phyloP scores from a whole-genome alignment of 2,888 invertebrate species.

The Campaea margaritaria region DNA sequence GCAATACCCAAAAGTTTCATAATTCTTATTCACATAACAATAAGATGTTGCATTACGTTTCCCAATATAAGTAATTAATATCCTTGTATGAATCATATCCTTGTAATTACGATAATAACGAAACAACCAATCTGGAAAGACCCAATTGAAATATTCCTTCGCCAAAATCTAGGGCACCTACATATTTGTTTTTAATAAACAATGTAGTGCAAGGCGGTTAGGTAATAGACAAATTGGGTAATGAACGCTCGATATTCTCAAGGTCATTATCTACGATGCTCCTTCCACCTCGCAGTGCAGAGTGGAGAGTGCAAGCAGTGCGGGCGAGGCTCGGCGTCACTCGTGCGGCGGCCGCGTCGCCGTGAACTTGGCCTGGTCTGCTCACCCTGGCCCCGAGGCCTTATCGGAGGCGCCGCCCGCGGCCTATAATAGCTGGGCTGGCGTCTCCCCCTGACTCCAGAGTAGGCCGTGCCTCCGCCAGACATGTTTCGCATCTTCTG shows the following conservation, averaged over 20 bases:
- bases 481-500: constrained; percentile 80
- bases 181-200: constrained; percentile 32
- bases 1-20: too few relatives aligned
- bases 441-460: constrained; percentile 80
- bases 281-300: constrained; percentile 53
- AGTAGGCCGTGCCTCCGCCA: constrained; percentile 73
- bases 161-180: constrained; percentile 28
- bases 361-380: constrained; percentile 82
- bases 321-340: constrained; percentile 54
- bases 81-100: constrained; percentile 4
- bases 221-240: constrained; percentile 36
- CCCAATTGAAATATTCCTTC: constrained; percentile 18
- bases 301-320: constrained; percentile 37
- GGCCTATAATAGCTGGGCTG: constrained; percentile 84
- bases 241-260: constrained; percentile 48
- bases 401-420: constrained; percentile 82
- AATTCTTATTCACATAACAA: too few relatives aligned
- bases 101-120: background rate
- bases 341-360: constrained; percentile 76
- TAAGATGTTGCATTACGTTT: background rate
- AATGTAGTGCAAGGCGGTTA: constrained; percentile 35
- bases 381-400: constrained; percentile 79
- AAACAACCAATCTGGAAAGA: constrained; percentile 15
- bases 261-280: constrained; percentile 70
- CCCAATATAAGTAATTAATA: constrained; percentile 1